phyloP scores from a whole-genome alignment of 2,888 invertebrate genomes.

The Brachylomia viminalis region DNA sequence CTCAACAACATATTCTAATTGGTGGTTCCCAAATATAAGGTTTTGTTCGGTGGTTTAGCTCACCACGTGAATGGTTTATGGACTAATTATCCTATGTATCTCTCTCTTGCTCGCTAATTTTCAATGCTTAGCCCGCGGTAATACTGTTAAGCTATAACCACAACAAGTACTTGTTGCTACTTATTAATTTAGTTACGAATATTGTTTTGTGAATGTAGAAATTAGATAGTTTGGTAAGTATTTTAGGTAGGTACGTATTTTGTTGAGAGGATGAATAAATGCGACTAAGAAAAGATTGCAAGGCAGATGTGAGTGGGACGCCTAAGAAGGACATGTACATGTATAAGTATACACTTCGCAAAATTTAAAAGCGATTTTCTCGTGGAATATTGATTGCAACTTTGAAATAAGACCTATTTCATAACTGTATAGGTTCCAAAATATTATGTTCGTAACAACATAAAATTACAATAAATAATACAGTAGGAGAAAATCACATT shows the following conservation, averaged over 20 bases:
- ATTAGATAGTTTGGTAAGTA: background rate
- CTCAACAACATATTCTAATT: conserved; percentile 8
- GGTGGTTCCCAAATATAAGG: conserved; percentile 4
- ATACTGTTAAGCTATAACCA: conserved; percentile 4
- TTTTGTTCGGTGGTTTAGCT: conserved; percentile 7
- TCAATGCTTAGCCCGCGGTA: conserved; percentile 25
- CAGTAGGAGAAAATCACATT: too few species aligned
- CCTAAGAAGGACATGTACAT: too few species aligned
- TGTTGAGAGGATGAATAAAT: background rate
- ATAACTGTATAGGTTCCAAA: too few species aligned
- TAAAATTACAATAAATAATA: too few species aligned
- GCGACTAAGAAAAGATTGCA: background rate
- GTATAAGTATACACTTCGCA: too few species aligned
- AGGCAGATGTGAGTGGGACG: background rate
- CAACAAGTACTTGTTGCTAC: conserved; percentile 3
- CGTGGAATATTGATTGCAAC: too few species aligned
- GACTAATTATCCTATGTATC: conserved; percentile 24
- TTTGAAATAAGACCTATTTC: too few species aligned
- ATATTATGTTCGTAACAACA: too few species aligned
- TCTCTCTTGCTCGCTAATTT: conserved; percentile 15
- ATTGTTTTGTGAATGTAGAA: conserved; percentile 12
- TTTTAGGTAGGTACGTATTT: background rate
- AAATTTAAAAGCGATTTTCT: too few species aligned
- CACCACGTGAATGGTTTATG: conserved; percentile 24
- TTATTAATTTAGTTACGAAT: conserved; percentile 10